These are phyloP conservation scores for Apamea anceps DNA, from an alignment of 2,888 invertebrate species.

Conservation along the genomic window DNA sequence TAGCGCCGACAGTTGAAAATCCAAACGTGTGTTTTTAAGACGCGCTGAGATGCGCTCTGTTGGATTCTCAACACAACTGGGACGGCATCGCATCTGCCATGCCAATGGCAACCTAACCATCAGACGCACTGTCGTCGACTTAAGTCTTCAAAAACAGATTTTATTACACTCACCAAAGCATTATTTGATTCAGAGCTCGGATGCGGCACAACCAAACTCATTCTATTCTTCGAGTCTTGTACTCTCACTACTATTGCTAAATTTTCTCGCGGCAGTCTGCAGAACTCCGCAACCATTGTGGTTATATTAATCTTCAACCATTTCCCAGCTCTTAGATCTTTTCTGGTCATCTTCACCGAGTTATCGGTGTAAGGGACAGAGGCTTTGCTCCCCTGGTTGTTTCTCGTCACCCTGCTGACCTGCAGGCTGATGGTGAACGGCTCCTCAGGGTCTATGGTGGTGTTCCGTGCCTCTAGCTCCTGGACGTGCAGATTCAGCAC, in stretches of 20 bases:
- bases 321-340: slow-evolving; percentile 89
- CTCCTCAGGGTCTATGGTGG: slow-evolving; percentile 80
- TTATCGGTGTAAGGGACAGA: slow-evolving; percentile 83
- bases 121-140: background rate
- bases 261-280: slow-evolving; percentile 93
- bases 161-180: slow-evolving; percentile 82
- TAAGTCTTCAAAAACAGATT: background rate
- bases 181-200: slow-evolving; percentile 90
- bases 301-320: slow-evolving; percentile 95
- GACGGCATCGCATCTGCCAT: background rate
- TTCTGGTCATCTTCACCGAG: slow-evolving; percentile 87
- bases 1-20: background rate
- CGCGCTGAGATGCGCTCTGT: background rate
- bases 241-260: slow-evolving; percentile 94
- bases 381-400: slow-evolving; percentile 83
- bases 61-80: background rate
- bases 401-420: slow-evolving; percentile 84
- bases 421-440: slow-evolving; percentile 82
- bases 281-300: slow-evolving; percentile 94
- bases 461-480: slow-evolving; percentile 83
- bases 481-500: slow-evolving; percentile 93
- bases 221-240: slow-evolving; percentile 90
- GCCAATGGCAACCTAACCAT: background rate
- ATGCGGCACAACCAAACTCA: slow-evolving; percentile 93
- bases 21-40: background rate